phyloP scores from a whole-genome alignment of 1,140 invertebrate genomes.

The Drosophila ironensis region DNA sequence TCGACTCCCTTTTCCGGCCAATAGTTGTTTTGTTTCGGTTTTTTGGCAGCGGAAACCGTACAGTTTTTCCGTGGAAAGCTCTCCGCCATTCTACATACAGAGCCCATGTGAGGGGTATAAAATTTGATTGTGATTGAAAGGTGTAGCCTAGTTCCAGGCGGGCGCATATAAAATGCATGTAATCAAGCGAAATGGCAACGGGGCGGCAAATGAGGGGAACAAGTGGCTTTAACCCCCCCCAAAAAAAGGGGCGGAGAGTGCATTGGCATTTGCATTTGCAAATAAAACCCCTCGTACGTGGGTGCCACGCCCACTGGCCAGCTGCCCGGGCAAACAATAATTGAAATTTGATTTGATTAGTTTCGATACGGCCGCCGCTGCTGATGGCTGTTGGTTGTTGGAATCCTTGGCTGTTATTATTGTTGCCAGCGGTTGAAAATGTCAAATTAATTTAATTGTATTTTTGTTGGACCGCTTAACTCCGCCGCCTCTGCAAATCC shows the following conservation, averaged over 20 bases:
- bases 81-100: neutral
- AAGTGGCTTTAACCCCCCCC: no score
- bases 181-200: constrained; percentile 77
- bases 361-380: constrained; percentile 43
- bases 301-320: constrained; percentile 42
- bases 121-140: constrained; percentile 81
- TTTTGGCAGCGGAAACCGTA: constrained; percentile 23
- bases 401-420: constrained; percentile 1
- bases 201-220: constrained; percentile 20
- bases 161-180: constrained; percentile 78
- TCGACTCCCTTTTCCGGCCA: neutral
- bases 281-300: constrained; percentile 12
- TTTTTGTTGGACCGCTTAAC: constrained; percentile 44
- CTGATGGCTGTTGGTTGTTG: neutral
- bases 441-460: constrained; percentile 57
- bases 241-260: neutral
- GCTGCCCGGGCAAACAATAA: constrained; percentile 54
- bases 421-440: constrained; percentile 38
- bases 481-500: constrained; percentile 49
- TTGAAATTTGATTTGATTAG: constrained; percentile 81
- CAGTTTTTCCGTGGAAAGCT: constrained; percentile 10
- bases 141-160: constrained; percentile 77
- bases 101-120: constrained; percentile 52
- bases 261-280: constrained; percentile 57
- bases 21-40: neutral